Evolutionary conservation across 2,888 invertebrate genomes (phyloP), one percentile per base, ranked within the genome.

Genomic region (Cerceris rybyensis): DNA sequence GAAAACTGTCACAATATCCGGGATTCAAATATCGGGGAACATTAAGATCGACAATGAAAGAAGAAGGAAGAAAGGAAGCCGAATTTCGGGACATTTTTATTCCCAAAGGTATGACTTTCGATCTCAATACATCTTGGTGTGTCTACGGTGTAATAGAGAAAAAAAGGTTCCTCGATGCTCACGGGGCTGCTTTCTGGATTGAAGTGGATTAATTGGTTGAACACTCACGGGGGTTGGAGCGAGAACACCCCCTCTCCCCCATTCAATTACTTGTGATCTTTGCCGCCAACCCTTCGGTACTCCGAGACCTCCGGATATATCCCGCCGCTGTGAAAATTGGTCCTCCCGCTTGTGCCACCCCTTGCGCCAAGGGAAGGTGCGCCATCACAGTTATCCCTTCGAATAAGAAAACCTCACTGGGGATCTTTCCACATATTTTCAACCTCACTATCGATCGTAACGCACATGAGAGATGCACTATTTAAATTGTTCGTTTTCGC

Each of bases 121-220:
- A 86, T 88, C 86, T 86, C 88, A 88, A 90, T 90, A 90, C 89
- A 86, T 90, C 90, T 90, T 89, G 82, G 76, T 81, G 80, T 78
- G 87, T 87, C 88, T 83, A 81, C 82, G 73, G 78, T 71, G 82
- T 80, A 73, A 82, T 78, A 82, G 54, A 84, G 76, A 72, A 74
- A 84, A 73, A 78, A 82, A 81, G 80, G 75, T 74, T 75, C 68
- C 73, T 84, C 86, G 87, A 89, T 89, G 84, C 86, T 89, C 89
- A 80, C 80, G 87, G 86, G 83, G 75, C 81, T 83, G 87, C 85
- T 87, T 87, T 84, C 81, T 85, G 85, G 88, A 89, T 90, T 90
- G 89, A 89, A 90, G 91, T 89, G 89, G 91, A 90, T 90, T 90
- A 91, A 90, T 90, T 90, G 91, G 91, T 89, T 89, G 89, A 90